Base-by-base conservation (phyloP, 2,888 invertebrate species). In the Agrypnus murinus region DNA sequence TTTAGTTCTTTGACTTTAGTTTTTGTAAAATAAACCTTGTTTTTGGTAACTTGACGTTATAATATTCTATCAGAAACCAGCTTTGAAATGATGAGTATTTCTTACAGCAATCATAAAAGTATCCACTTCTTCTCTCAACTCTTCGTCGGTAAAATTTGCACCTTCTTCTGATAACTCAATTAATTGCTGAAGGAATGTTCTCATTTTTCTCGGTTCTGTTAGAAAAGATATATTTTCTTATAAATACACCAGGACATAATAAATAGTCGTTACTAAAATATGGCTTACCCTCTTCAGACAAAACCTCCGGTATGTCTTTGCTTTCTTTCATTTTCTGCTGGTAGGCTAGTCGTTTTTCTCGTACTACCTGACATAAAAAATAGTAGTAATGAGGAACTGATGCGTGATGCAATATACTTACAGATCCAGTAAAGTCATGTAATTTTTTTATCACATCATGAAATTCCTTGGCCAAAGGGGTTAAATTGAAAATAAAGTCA, bases 61-160 rank as follows among this genome's bases (percentile, higher is more conserved):
- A n/a, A n/a, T n/a, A n/a, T n/a, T n/a, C n/a, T n/a, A n/a, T n/a
- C n/a, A n/a, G n/a, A 25, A 25, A 25, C 5, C 25, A 25, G 5
- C 3, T 25, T 3, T 25, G n/a, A n/a, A n/a, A n/a, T n/a, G n/a
- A n/a, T n/a, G n/a, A n/a, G n/a, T n/a, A 25, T 25, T 25, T 25
- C 88, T 87, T n/a, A 89, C 90, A 31, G 89, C 90, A 15, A 89
- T 79, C 58, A 87, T 85, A 58, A 90, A 82, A 0, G 89, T 89
- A 43, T 89, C 80, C 0, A 89, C 85, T 81, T 90, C 90, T 77
- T 90, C 89, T 63, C 89, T 83, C 2, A 90, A 75, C 73, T 89
- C 65, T 34, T 83, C 75, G 68, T 89, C 84, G 0, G 85, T 87
- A 57, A 87, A 89, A 15, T 87, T 88, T 1, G 82, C 86, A 10